phyloP scores from a whole-genome alignment of 2,113 vertebrate species.

The Myiagra hebetior region DNA sequence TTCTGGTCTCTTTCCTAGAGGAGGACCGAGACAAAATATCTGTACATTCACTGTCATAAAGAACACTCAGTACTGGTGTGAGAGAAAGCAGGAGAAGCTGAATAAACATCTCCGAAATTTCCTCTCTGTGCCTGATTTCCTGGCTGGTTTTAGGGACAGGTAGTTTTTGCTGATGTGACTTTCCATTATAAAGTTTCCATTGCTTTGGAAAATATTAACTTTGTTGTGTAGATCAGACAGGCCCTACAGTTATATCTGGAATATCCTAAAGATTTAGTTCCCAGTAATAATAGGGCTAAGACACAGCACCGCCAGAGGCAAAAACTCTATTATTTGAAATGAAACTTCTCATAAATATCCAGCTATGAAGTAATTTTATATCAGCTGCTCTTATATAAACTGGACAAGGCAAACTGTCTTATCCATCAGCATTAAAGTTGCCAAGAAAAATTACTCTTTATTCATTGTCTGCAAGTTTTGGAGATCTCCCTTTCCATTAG shows the following conservation, averaged over 20 bases:
- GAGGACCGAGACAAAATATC: not conserved
- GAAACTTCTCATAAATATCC: slow-evolving; percentile 79
- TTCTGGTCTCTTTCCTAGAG: not conserved
- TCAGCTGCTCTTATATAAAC: slow-evolving; percentile 71
- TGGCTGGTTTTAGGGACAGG: slow-evolving; percentile 59
- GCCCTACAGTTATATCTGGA: slow-evolving; percentile 65
- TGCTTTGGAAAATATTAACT: slow-evolving; percentile 72
- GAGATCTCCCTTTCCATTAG: not conserved
- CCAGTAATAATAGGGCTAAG: slow-evolving; percentile 69
- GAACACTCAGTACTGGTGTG: slow-evolving; percentile 6
- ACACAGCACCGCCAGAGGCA: slow-evolving; percentile 59
- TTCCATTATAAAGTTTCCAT: slow-evolving; percentile 70
- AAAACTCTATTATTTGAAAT: slow-evolving; percentile 75
- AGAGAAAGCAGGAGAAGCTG: not conserved
- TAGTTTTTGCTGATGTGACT: slow-evolving; percentile 64
- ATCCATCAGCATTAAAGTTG: slow-evolving; percentile 47
- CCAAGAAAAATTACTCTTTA: slow-evolving; percentile 44
- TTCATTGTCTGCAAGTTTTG: slow-evolving; percentile 32
- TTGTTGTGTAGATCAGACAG: slow-evolving; percentile 41
- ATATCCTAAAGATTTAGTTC: slow-evolving; percentile 74
- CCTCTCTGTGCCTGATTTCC: slow-evolving; percentile 21
- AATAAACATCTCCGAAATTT: not conserved
- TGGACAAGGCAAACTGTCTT: slow-evolving; percentile 57
- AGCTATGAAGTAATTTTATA: slow-evolving; percentile 72
- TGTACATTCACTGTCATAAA: not conserved